Evolutionary conservation across 2,888 invertebrate genomes (phyloP), one percentile per base, ranked within the genome.

Genomic region (Latrodectus hesperus): DNA sequence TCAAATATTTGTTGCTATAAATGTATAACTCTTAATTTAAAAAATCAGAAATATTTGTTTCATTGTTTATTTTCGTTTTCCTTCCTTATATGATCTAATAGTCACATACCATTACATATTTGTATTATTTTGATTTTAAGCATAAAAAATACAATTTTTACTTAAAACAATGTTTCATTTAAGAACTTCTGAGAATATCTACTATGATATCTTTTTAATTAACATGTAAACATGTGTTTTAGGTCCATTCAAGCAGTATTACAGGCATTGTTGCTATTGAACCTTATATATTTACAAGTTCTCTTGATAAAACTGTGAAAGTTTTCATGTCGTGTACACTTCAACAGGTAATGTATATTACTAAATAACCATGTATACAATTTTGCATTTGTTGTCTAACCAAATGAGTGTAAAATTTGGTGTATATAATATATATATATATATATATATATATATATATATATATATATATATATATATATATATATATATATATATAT

Each of bases 231-330:
- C 11, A 60, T 74, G 53, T 65, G 17, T 67, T 81, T 9, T 77
- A 87, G 86, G 60, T 81, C 9, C 86, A 87, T 68, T 65, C 38
- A 22, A 76, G 81, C 68, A 55, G 76, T 51, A 55, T 87, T 8
- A 72, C 86, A 65, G 81, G 86, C n/a, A 77, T 87, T 51, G 38
- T 16, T 51, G 53, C 68, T 0, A 6, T 77, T 64, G 81, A 49
- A 10, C 49, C 16, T 12, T 81, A 81, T 72, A 53, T 87, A n/a
- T 87, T 87, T 55, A 87, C 86, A 22, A 55, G 77, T 26, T 87
- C 86, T n/a, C 65, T 87, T 12, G 86, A 87, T 51, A 81, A 67
- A 65, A 77, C 86, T 12, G 76, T 87, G 2, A 87, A 87, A 73
- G 86, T 76, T 14, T 87, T 81, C 77, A 51, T 77, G 67, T 49